Evolutionary conservation across 2,888 invertebrate species (phyloP).

Genomic region (Rapana venosa): DNA sequence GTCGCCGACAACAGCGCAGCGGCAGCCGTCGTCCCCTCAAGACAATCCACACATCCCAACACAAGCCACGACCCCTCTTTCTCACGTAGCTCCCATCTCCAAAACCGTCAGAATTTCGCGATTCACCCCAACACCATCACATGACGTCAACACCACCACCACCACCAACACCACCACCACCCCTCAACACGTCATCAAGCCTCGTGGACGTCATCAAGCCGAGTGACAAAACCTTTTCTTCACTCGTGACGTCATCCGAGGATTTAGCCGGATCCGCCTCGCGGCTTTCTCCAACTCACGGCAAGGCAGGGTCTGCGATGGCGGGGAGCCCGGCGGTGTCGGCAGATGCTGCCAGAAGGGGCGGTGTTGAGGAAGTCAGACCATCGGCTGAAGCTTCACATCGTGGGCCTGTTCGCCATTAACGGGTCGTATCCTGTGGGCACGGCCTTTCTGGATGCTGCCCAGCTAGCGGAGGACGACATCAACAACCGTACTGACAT

Average conservation of each 20-base stretch:
- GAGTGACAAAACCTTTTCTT: too few species aligned
- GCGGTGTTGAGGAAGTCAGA: not conserved
- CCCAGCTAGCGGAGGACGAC: slow-evolving; percentile 52
- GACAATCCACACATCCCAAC: not conserved
- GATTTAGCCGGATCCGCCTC: not conserved
- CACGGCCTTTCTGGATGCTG: slow-evolving; percentile 48
- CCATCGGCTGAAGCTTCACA: not conserved
- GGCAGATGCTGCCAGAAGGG: not conserved
- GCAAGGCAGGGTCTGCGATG: not conserved
- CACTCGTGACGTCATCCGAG: not conserved
- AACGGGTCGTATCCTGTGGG: slow-evolving; percentile 45
- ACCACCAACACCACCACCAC: too few species aligned
- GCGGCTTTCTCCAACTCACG: not conserved
- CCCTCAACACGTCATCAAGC: not conserved
- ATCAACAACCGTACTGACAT: slow-evolving; percentile 54
- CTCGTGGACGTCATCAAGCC: not conserved
- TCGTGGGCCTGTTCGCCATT: slow-evolving; percentile 32
- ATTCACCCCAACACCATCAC: not conserved
- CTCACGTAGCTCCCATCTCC: not conserved
- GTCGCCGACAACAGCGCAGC: not conserved
- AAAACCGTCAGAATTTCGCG: too few species aligned
- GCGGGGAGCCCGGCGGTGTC: not conserved
- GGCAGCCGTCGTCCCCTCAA: not conserved
- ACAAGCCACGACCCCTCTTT: too few species aligned
- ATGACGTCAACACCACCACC: not conserved